Conservation (phyloP, 2,113 vertebrate species). For the Amia ocellicauda region DNA sequence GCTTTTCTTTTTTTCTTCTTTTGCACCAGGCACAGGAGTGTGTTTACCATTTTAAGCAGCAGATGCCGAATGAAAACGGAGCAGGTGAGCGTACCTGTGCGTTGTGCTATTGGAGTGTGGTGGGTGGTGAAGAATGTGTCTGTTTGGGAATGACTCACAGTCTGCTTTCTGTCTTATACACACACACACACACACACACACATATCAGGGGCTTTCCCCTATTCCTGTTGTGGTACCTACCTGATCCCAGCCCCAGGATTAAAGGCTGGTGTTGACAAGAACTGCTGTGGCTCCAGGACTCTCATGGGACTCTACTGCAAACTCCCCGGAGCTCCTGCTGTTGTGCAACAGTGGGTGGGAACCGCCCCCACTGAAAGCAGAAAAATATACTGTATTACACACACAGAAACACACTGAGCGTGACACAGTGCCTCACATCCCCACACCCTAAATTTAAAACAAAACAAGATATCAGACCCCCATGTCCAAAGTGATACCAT, state of each 20-base stretch:
- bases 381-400: background rate
- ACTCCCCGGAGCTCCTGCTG: background rate
- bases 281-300: background rate
- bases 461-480: slow-evolving; percentile 3
- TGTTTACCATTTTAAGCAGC: no score
- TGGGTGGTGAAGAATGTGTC: no score
- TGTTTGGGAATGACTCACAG: no score
- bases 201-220: background rate
- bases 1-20: no score
- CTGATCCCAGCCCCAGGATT: slow-evolving; percentile 8
- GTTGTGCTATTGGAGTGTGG: no score
- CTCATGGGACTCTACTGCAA: background rate
- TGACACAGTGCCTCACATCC: background rate
- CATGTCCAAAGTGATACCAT: slow-evolving; percentile 7
- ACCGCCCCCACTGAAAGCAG: background rate
- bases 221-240: slow-evolving; percentile 1
- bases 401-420: no score
- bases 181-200: background rate
- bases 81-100: no score
- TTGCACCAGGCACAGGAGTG: no score
- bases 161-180: background rate
- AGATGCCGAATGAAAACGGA: no score
- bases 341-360: slow-evolving; percentile 11
- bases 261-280: slow-evolving; percentile 10
- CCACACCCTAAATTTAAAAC: background rate